A percentile compares a stretch with the other conserved stretches of the same genome.
Conservation (phyloP, 2,797 vertebrate genomes). For the Protonibea diacanthus region DNA sequence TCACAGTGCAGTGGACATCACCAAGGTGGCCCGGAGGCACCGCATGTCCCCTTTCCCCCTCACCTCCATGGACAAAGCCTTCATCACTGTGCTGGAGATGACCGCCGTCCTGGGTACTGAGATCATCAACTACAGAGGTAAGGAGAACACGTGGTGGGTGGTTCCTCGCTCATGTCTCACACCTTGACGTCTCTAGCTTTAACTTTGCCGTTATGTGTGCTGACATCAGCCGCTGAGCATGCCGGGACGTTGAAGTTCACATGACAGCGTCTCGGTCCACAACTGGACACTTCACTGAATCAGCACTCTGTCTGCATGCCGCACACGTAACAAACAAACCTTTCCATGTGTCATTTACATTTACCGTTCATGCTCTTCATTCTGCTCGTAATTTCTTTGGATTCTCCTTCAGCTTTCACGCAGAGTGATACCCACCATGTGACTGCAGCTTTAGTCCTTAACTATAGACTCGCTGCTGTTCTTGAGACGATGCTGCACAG, state of each 20-base stretch:
- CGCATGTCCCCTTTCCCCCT: constrained; percentile 99
- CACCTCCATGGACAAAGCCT: constrained; percentile 99
- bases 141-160: constrained; percentile 8
- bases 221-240: constrained; percentile 35
- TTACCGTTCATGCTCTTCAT: not conserved
- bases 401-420: not conserved
- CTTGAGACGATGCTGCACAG: not conserved
- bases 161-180: not conserved
- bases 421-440: not conserved
- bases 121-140: constrained; percentile 99
- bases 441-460: not conserved
- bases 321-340: constrained; percentile 25
- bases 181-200: constrained; percentile 2
- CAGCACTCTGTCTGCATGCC: constrained; percentile 49
- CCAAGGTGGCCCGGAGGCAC: constrained; percentile 98
- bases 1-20: constrained; percentile 99
- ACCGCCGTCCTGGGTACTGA: constrained; percentile 98
- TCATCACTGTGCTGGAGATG: constrained; percentile 99
- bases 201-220: not conserved
- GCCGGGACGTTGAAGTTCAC: constrained; percentile 29
- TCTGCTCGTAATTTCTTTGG: not conserved
- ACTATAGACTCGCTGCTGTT: not conserved
- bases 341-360: constrained; percentile 1
- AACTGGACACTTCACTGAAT: constrained; percentile 55
- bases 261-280: constrained; percentile 30